phyloP scores from a whole-genome alignment of 2,113 vertebrate genomes.

The Trinectes maculatus region DNA sequence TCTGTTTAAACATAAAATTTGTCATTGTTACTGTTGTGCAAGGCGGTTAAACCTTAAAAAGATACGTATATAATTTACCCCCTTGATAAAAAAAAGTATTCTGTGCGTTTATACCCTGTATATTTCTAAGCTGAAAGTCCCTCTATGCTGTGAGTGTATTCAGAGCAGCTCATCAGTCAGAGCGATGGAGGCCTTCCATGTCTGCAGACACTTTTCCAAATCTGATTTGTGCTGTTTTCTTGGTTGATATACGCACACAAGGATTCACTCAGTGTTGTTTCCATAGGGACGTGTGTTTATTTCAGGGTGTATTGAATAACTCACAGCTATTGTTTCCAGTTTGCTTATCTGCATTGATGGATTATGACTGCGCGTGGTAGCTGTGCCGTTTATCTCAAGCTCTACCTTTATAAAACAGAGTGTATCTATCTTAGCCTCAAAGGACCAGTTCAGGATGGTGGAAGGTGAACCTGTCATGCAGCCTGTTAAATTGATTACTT shows the following conservation, averaged over 20 bases:
- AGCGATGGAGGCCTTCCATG: conserved; percentile 23
- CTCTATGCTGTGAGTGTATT: conserved; percentile 33
- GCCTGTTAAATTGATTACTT: conserved; percentile 21
- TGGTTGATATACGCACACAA: conserved; percentile 33
- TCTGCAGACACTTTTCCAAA: conserved; percentile 44
- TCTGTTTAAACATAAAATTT: neutral
- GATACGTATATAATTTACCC: neutral
- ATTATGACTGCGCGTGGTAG: conserved; percentile 33
- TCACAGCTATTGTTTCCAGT: conserved; percentile 48
- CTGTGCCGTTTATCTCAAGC: conserved; percentile 33
- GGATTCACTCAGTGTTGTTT: conserved; percentile 50
- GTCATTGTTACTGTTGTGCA: neutral
- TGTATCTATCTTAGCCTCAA: conserved; percentile 6
- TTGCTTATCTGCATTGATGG: conserved; percentile 40
- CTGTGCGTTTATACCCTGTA: neutral
- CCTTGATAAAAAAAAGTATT: neutral
- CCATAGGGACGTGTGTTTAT: conserved; percentile 59
- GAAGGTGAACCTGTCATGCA: conserved; percentile 35
- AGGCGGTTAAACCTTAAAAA: neutral
- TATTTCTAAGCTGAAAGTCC: conserved; percentile 4
- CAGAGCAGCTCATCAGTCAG: conserved; percentile 40
- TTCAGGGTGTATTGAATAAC: conserved; percentile 51
- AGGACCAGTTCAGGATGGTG: conserved; percentile 5
- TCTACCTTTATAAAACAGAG: conserved; percentile 30
- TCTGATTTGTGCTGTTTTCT: conserved; percentile 40